Conservation (phyloP, 2,113 vertebrate species). For the Kryptolebias marmoratus region DNA sequence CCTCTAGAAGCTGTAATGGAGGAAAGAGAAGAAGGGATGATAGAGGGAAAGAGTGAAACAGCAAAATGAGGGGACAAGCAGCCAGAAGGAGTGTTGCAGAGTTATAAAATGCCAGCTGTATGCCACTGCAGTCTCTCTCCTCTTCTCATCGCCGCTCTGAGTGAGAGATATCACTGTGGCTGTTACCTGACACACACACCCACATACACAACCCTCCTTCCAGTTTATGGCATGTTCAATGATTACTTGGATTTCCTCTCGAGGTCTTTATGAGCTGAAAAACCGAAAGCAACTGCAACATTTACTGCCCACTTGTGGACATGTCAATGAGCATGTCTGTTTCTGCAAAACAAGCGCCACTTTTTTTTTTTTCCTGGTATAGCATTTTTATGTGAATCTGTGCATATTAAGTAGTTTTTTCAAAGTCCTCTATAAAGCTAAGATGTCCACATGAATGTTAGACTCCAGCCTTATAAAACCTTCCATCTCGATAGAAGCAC, state of each 20-base stretch:
- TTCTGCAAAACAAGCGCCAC: background rate
- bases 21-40: conserved; percentile 22
- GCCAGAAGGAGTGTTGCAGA: conserved; percentile 38
- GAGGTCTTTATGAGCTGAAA: conserved; percentile 56
- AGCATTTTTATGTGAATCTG: background rate
- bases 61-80: conserved; percentile 13
- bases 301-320: conserved; percentile 63
- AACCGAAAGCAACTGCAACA: conserved; percentile 26
- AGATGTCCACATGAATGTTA: conserved; percentile 38
- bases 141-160: conserved; percentile 44
- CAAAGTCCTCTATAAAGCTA: conserved; percentile 17
- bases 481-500: conserved; percentile 24
- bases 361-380: too few relatives aligned
- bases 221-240: conserved; percentile 64
- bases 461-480: conserved; percentile 29
- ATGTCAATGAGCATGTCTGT: conserved; percentile 11
- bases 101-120: conserved; percentile 74
- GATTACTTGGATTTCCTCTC: conserved; percentile 65
- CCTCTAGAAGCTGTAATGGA: conserved; percentile 15
- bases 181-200: conserved; percentile 35
- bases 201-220: background rate
- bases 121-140: conserved; percentile 63
- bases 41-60: conserved; percentile 26
- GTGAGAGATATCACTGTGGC: conserved; percentile 64
- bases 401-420: conserved; percentile 8